Conservation (phyloP, 2,888 invertebrate genomes). For the Octodonta nipae region DNA sequence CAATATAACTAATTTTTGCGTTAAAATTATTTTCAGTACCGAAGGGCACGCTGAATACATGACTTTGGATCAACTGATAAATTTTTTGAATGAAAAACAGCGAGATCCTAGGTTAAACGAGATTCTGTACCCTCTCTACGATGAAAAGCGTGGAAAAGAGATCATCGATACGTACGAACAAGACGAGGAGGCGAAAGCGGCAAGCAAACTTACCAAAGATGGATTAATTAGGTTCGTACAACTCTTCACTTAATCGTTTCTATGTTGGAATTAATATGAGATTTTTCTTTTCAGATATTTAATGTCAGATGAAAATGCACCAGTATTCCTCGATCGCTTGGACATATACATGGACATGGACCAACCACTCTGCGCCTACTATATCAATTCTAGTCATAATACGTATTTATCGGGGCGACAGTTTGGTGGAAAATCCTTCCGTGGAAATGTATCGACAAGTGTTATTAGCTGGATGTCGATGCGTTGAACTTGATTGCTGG, state of each 20-base stretch:
- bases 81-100: constrained; percentile 93
- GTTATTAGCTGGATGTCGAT: constrained; percentile 90
- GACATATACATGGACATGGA: constrained; percentile 99
- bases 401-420: constrained; percentile 89
- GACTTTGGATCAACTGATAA: constrained; percentile 73
- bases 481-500: constrained; percentile 98
- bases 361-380: constrained; percentile 93
- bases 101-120: constrained; percentile 96
- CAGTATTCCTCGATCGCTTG: constrained; percentile 94
- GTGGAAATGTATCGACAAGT: constrained; percentile 99
- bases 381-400: constrained; percentile 97
- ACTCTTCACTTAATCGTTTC: too few species aligned
- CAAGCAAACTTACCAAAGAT: constrained; percentile 77
- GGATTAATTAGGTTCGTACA: constrained; percentile 68
- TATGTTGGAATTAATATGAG: background rate
- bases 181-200: constrained; percentile 56
- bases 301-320: constrained; percentile 99
- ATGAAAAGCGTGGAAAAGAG: constrained; percentile 82
- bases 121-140: constrained; percentile 93
- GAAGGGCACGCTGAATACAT: constrained; percentile 82
- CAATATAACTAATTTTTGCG: background rate
- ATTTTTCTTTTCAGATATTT: constrained; percentile 47
- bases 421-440: constrained; percentile 94
- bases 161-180: constrained; percentile 89
- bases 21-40: constrained; percentile 49